Percentiles rank a stretch among this genome's conserved stretches.
Evolutionary conservation across 2,888 invertebrate genomes (phyloP).

Genomic region (Heliconius hortense): DNA sequence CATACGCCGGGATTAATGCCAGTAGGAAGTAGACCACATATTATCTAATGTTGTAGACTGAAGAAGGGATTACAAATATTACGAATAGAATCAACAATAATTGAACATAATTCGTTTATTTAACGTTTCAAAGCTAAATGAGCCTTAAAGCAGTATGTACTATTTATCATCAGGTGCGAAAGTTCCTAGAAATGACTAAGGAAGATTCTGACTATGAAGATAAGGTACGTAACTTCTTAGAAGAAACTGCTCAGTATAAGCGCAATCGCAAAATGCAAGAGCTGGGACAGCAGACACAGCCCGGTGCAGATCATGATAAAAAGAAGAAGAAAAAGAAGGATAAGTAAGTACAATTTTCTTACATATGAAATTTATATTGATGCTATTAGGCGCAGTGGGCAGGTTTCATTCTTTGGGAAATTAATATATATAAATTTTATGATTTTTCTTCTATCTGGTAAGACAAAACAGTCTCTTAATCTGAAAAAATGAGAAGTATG

Average conservation of each 20-base stretch:
- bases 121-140: too few relatives aligned
- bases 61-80: too few relatives aligned
- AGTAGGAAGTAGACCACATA: too few relatives aligned
- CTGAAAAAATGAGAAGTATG: too few relatives aligned
- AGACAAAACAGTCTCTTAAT: too few relatives aligned
- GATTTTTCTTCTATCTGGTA: too few relatives aligned
- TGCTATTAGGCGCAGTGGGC: too few relatives aligned
- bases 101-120: background rate
- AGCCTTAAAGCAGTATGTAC: background rate
- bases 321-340: constrained; percentile 81
- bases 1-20: too few relatives aligned
- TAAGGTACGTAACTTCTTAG: constrained; percentile 92
- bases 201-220: constrained; percentile 93
- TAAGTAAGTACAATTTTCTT: constrained; percentile 62
- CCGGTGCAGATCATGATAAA: constrained; percentile 73
- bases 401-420: too few relatives aligned
- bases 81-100: too few relatives aligned
- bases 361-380: background rate
- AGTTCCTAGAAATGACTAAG: constrained; percentile 89
- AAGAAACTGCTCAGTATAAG: constrained; percentile 91
- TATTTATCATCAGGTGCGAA: constrained; percentile 78
- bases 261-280: constrained; percentile 86
- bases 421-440: too few relatives aligned
- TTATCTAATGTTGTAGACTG: too few relatives aligned
- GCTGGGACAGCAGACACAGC: constrained; percentile 81